Evolutionary conservation across 1,140 invertebrate genomes (phyloP).

Genomic region (Heliconius eleuchia): DNA sequence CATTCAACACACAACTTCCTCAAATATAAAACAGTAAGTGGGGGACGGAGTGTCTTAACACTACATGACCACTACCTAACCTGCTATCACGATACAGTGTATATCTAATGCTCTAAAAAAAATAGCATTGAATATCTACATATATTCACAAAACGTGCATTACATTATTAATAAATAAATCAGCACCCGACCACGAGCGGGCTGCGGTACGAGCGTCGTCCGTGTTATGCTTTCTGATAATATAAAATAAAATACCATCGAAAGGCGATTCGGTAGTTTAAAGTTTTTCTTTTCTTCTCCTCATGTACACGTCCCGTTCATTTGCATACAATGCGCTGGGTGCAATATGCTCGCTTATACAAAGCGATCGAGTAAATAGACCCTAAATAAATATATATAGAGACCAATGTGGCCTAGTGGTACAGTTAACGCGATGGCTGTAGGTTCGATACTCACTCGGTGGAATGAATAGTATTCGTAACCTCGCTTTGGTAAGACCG

Average conservation of each 20-base stretch:
- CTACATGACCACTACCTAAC: no score
- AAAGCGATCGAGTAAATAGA: conserved; percentile 42
- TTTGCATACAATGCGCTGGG: conserved; percentile 71
- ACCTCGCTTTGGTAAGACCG: no score
- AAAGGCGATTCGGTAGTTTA: conserved; percentile 52
- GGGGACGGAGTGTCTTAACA: no score
- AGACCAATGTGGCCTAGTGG: no score
- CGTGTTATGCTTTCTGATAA: conserved; percentile 68
- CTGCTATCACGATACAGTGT: not conserved
- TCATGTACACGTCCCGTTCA: conserved; percentile 61
- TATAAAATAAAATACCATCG: conserved; percentile 60
- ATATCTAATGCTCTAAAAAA: not conserved
- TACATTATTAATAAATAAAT: conserved; percentile 14
- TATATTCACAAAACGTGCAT: not conserved
- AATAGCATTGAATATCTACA: not conserved
- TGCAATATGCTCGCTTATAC: conserved; percentile 71
- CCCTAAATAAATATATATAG: conserved; percentile 20
- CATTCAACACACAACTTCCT: no score
- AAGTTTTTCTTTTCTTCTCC: conserved; percentile 49
- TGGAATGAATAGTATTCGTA: no score
- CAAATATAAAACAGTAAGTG: no score
- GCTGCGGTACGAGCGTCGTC: conserved; percentile 19
- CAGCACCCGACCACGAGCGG: not conserved
- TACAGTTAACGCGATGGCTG: no score
- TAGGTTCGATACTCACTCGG: no score